Evolutionary conservation across 2,888 invertebrate species (phyloP), one percentile per base, ranked within the genome.

Genomic region (Pachydiplax longipennis): DNA sequence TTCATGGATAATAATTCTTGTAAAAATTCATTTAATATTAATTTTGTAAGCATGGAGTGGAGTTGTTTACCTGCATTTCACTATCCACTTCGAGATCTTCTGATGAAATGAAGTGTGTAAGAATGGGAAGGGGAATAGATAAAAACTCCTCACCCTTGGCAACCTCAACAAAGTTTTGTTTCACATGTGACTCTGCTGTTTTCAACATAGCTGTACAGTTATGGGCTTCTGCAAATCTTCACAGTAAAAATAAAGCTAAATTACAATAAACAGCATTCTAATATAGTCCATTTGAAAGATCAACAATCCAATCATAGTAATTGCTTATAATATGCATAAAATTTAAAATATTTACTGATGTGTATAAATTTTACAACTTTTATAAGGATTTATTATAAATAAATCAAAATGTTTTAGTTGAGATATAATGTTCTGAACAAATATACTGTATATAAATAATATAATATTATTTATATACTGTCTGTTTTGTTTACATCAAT

Each of bases 31-130:
- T 13, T 48, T 37, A 53, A 10, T 18, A 25, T 73, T 80, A 40
- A 10, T 44, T 40, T 81, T 18, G 53, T 18, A 53, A 53, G 53
- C 53, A 53, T 18, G 1, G 3, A 53, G 53, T 53, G 53, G 53
- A 18, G 53, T 15, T 18, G 18, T 53, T 91, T 92, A 97, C 98
- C 96, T 98, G 97, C 93, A 96, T 96, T 95, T 98, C 98, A 92
- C 97, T 97, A 93, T 98, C 98, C 91, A 99, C 97, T 93, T 97
- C 96, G 91, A 99, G 95, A 93, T 97, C 95, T 94, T 99, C 98
- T 91, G 98, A 98, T 92, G 96, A 96, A 90, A 99, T 94, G 92
- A 99, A 95, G 92, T 96, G 96, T 91, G 97, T 95, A 90, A 99
- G 94, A 93, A 97, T 95, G 92, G 97, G 96, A 93, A 97, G 96